phyloP scores from a whole-genome alignment of 2,113 vertebrate species.

The Phocoena phocoena region DNA sequence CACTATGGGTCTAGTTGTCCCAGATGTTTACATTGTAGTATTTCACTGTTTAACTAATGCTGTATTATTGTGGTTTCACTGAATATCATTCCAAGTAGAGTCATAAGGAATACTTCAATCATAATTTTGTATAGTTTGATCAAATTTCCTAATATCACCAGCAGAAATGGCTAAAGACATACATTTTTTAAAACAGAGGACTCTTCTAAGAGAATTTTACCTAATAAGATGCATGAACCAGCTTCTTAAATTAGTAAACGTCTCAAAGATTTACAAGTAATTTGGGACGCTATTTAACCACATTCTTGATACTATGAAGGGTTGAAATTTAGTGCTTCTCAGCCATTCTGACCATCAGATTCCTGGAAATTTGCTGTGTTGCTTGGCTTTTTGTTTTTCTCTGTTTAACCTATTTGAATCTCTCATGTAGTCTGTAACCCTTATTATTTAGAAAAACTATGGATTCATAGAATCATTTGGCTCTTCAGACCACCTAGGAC shows the following conservation, averaged over 20 bases:
- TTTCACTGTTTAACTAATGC: neutral
- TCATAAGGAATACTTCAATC: neutral
- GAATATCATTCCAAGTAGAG: neutral
- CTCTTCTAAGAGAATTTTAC: conserved; percentile 9
- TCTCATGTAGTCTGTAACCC: neutral
- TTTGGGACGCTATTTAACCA: neutral
- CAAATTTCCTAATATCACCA: neutral
- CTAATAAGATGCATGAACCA: neutral
- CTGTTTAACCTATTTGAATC: neutral
- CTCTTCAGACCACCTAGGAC: neutral
- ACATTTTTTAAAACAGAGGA: neutral
- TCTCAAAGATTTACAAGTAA: conserved; percentile 3
- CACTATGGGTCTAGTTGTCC: neutral
- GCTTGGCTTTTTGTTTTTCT: neutral
- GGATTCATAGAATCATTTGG: neutral
- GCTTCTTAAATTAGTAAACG: conserved; percentile 16
- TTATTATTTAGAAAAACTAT: neutral
- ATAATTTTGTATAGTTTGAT: conserved; percentile 7
- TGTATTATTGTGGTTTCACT: neutral
- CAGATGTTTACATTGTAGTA: neutral
- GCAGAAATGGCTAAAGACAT: neutral
- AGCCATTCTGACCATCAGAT: neutral
- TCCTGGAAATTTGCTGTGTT: neutral
- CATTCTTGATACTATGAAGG: conserved; percentile 1
- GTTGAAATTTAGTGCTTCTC: conserved; percentile 19